Evolutionary conservation across 2,888 invertebrate genomes (phyloP).

Genomic region (Saturnia japonica): DNA sequence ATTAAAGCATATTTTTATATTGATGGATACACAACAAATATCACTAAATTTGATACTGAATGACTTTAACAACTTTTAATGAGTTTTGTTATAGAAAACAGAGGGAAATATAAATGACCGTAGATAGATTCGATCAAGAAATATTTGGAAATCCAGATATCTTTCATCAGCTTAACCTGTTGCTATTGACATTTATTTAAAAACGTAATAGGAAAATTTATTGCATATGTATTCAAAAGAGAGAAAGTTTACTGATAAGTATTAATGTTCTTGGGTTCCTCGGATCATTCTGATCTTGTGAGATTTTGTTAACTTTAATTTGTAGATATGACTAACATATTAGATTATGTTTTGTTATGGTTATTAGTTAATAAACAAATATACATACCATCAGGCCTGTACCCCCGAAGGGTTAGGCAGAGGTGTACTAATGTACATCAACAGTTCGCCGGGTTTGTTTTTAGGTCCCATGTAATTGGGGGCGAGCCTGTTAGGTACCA

Average conservation of each 20-base stretch:
- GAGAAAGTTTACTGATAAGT: background rate
- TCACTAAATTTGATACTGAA: background rate
- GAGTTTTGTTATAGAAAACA: background rate
- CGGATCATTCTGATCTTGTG: background rate
- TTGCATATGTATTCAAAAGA: background rate
- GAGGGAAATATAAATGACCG: background rate
- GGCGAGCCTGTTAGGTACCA: too few relatives aligned
- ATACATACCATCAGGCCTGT: too few relatives aligned
- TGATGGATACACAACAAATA: background rate
- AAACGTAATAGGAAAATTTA: background rate
- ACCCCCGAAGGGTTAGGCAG: too few relatives aligned
- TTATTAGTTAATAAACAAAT: too few relatives aligned
- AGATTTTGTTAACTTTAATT: background rate
- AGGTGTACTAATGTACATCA: too few relatives aligned
- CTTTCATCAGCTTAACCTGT: background rate
- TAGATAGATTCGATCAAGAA: background rate
- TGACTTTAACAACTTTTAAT: background rate
- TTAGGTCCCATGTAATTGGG: too few relatives aligned
- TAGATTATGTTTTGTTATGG: too few relatives aligned
- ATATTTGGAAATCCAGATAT: background rate
- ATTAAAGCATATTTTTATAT: background rate
- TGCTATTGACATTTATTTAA: background rate
- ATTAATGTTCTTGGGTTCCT: background rate
- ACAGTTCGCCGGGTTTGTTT: too few relatives aligned
- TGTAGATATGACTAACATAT: background rate